These are phyloP conservation scores for Ectobius pallidus DNA, from an alignment of 2,888 invertebrate species.

Conservation along the genomic window DNA sequence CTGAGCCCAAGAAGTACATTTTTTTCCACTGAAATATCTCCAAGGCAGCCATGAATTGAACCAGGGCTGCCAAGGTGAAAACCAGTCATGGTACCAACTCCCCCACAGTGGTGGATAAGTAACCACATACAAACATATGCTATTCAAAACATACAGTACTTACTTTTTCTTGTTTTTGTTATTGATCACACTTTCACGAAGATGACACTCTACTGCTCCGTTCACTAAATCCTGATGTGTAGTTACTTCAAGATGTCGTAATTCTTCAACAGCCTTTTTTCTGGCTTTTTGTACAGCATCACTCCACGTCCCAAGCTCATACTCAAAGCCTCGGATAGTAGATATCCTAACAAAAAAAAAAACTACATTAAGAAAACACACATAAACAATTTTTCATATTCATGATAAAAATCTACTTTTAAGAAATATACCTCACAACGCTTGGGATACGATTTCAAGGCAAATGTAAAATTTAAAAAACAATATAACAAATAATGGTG, in stretches of 20 bases:
- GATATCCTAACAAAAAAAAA: constrained; percentile 16
- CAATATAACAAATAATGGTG: too few relatives aligned
- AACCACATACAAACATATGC: too few relatives aligned
- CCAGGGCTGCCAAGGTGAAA: too few relatives aligned
- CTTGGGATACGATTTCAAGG: neutral
- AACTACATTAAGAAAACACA: neutral
- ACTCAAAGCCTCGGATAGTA: constrained; percentile 36
- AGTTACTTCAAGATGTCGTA: constrained; percentile 39
- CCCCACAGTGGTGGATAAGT: too few relatives aligned
- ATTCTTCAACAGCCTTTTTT: constrained; percentile 45
- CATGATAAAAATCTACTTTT: neutral
- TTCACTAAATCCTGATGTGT: constrained; percentile 54
- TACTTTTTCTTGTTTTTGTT: constrained; percentile 44
- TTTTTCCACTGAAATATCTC: too few relatives aligned
- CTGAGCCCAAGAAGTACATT: too few relatives aligned
- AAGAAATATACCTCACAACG: neutral
- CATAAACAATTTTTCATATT: neutral
- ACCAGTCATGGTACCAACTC: too few relatives aligned
- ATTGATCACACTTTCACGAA: constrained; percentile 10
- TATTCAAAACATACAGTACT: too few relatives aligned
- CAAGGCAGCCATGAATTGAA: too few relatives aligned
- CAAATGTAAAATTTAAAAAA: too few relatives aligned
- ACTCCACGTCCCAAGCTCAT: constrained; percentile 50
- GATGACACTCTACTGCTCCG: constrained; percentile 63
- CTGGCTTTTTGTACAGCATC: constrained; percentile 51